Base-by-base conservation (phyloP, 2,797 vertebrate genomes). In the Gouania willdenowi region DNA sequence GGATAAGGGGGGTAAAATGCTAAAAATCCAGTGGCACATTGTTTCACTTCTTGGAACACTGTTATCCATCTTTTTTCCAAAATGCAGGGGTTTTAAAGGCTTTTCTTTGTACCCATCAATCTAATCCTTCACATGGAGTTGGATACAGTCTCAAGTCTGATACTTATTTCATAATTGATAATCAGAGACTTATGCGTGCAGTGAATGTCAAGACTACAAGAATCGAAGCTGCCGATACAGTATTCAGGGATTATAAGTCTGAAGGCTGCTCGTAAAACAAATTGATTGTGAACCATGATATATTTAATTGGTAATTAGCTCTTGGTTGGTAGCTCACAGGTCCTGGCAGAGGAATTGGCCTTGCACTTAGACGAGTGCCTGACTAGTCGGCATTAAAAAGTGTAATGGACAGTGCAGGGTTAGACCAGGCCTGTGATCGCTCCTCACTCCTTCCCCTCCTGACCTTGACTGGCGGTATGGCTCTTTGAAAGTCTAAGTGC, bases 291-390 rank as follows among this genome's bases (percentile, higher is more conserved):
- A 89, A 88, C 75, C 36, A 78, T 84, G 80, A 84, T 77, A 78
- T 82, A 78, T 75, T 75, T 87, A 88, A 87, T 87, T 74, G 79
- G 72, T 50, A 67, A 89, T 88, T 87, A 86, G 69, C 79, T 75
- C 72, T 69, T 76, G 72, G 74, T 83, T 69, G 56, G 75, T 56
- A 64, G 79, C 77, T 80, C 79, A 83, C 79, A 83, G 85, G 86
- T 84, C 82, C 52, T 71, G 78, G 66, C 75, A 68, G 72, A 27
- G 63, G 62, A 79, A 84, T 81, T 75, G 77, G 66, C 75, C 67
- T 43, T 29, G 4, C 59, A 82, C 66, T 81, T 87, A 86, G 87
- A 88, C 82, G 82, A 77, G 72, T 61, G 75, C 69, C 80, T 69
- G 72, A 69, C 64, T 68, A 62, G 55, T 41, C 63, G 52, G 46